Conservation (phyloP, 2,888 invertebrate genomes). For the Lasius fuliginosus region DNA sequence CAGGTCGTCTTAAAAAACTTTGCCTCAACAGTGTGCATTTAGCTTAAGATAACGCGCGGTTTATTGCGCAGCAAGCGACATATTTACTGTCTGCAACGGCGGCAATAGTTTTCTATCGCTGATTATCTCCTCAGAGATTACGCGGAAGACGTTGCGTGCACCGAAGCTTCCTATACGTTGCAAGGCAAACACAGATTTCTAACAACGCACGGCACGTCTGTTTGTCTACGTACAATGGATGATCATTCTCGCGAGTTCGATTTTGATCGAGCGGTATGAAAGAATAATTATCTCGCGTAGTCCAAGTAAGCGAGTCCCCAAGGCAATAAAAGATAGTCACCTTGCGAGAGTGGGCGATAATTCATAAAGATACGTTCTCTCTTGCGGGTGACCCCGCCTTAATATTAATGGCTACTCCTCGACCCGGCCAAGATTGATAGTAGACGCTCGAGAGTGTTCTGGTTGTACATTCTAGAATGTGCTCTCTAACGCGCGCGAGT, state of each 20-base stretch:
- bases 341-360: conserved; percentile 73
- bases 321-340: conserved; percentile 79
- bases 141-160: neutral
- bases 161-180: neutral
- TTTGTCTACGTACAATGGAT: neutral
- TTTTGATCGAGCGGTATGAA: neutral
- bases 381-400: conserved; percentile 76
- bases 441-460: conserved; percentile 71
- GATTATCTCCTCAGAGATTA: conserved; percentile 23
- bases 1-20: neutral
- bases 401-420: conserved; percentile 80
- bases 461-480: conserved; percentile 63
- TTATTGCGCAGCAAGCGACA: neutral
- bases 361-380: conserved; percentile 79
- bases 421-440: conserved; percentile 82
- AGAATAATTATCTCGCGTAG: conserved; percentile 44
- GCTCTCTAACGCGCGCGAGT: conserved; percentile 55
- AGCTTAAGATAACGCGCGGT: conserved; percentile 6
- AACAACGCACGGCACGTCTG: neutral
- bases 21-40: neutral
- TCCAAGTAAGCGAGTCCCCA: conserved; percentile 51
- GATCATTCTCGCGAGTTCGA: neutral
- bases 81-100: neutral
- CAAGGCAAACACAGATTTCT: neutral
- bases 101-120: conserved; percentile 2